Evolutionary conservation across 1,140 invertebrate genomes (phyloP), one percentile per base, ranked within the genome.

Genomic region (Stenopsyche tienmushanensis): DNA sequence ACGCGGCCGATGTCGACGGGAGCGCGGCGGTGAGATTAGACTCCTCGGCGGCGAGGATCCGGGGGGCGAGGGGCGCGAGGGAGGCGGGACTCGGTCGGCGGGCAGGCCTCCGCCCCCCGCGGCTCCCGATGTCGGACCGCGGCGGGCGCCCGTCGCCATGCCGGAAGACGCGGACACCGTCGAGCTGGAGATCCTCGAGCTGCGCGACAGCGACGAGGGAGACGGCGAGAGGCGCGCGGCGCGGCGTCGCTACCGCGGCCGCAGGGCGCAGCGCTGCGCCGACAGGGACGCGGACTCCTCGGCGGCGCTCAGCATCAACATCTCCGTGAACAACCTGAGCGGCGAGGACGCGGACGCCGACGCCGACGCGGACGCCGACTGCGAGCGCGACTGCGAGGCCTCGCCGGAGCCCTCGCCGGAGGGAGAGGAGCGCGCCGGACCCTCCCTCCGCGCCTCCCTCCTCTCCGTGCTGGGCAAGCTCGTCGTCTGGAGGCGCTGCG

Each of bases 381-480:
- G 2, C 47, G 64, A 60, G 15, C 15, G 47, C 17, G 25, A 42
- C 10, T 74, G 73, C 68, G 71, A 71, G 71, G 75, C 45, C 18
- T 71, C 64, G 72, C 41, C 74, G 74, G 55, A 66, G 69, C 67
- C 76, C 75, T n/a, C n/a, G 68, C 74, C 74, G 44, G 23, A 29
- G 24, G 15, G 21, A n/a, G n/a, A n/a, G n/a, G n/a, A n/a, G n/a
- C n/a, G n/a, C n/a, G n/a, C 45, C 65, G 73, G 76, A 75, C 72
- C 75, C 75, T 66, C 64, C 55, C 73, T 81, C 73, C 79, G 86
- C 57, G 83, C 85, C 69, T 86, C 84, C 20, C 79, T 89, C 71
- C 80, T 88, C 47, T 85, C 83, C 66, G 83, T 88, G 57, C 81
- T 88, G 64, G 86, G 85, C 65, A 88, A 88, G 74, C 74, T 88